Conservation (phyloP, 2,888 invertebrate genomes). For the Plagodis pulveraria region DNA sequence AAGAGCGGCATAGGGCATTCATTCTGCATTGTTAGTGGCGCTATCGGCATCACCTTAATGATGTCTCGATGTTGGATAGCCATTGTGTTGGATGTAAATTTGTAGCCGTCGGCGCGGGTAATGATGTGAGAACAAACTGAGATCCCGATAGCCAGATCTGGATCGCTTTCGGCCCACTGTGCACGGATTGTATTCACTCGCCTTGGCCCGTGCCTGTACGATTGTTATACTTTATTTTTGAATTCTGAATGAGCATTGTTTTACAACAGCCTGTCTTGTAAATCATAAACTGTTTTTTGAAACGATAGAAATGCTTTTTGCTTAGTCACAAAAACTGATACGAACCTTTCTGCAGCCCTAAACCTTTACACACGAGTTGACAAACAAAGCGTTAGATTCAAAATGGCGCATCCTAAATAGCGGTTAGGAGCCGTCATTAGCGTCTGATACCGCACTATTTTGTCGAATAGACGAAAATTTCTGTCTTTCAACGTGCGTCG, state of each 20-base stretch:
- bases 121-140: conserved; percentile 85
- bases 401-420: conserved; percentile 70
- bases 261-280: conserved; percentile 57
- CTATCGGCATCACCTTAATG: conserved; percentile 85
- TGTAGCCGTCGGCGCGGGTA: conserved; percentile 85
- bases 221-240: conserved; percentile 59
- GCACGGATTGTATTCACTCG: conserved; percentile 67
- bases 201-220: conserved; percentile 56
- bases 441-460: conserved; percentile 80
- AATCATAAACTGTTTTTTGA: conserved; percentile 20
- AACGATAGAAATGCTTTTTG: conserved; percentile 30
- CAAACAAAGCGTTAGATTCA: conserved; percentile 75
- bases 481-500: conserved; percentile 78
- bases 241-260: conserved; percentile 62
- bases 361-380: conserved; percentile 50
- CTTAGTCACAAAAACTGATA: conserved; percentile 37
- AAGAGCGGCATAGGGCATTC: conserved; percentile 55
- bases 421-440: conserved; percentile 75
- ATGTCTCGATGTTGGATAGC: conserved; percentile 85
- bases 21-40: conserved; percentile 65
- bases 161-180: conserved; percentile 76
- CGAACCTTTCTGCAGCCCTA: conserved; percentile 27
- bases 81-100: conserved; percentile 85
- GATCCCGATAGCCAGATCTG: conserved; percentile 82
- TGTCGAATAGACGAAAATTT: conserved; percentile 82